A percentile compares a stretch with the other conserved stretches of the same genome.
Evolutionary conservation across 2,113 vertebrate species (phyloP).

Genomic region (Callaeas wilsoni): DNA sequence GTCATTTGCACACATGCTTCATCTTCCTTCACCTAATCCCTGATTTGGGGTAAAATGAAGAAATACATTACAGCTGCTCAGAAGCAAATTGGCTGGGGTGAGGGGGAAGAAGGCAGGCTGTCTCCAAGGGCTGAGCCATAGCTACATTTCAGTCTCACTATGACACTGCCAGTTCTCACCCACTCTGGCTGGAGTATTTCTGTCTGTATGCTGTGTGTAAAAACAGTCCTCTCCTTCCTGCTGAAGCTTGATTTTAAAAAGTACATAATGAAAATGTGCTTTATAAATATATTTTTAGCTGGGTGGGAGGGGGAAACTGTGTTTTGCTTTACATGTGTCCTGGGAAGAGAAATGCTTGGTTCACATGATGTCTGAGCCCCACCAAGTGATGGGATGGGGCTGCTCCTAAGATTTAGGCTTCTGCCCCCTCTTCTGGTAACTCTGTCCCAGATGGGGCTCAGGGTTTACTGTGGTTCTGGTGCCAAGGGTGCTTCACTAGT

Average conservation of each 20-base stretch:
- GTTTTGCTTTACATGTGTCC: neutral
- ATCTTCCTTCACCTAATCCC: neutral
- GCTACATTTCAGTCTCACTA: neutral
- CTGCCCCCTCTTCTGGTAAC: neutral
- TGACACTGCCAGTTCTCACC: neutral
- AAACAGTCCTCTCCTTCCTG: neutral
- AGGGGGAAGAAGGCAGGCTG: neutral
- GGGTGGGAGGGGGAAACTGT: neutral
- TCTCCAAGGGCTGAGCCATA: neutral
- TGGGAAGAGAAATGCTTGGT: neutral
- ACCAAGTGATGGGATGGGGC: neutral
- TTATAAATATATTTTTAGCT: neutral
- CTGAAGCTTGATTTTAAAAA: neutral
- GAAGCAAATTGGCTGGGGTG: neutral
- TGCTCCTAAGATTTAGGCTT: neutral
- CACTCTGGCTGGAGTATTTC: neutral
- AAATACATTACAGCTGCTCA: neutral
- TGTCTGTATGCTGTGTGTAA: fast-evolving
- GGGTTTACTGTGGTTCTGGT: neutral
- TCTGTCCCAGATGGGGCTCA: neutral
- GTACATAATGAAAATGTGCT: neutral
- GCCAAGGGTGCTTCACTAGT: neutral
- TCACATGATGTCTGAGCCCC: neutral
- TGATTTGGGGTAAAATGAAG: neutral
- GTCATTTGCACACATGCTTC: neutral